phyloP scores from a whole-genome alignment of 2,113 vertebrate genomes.

The Morphnarchus princeps region DNA sequence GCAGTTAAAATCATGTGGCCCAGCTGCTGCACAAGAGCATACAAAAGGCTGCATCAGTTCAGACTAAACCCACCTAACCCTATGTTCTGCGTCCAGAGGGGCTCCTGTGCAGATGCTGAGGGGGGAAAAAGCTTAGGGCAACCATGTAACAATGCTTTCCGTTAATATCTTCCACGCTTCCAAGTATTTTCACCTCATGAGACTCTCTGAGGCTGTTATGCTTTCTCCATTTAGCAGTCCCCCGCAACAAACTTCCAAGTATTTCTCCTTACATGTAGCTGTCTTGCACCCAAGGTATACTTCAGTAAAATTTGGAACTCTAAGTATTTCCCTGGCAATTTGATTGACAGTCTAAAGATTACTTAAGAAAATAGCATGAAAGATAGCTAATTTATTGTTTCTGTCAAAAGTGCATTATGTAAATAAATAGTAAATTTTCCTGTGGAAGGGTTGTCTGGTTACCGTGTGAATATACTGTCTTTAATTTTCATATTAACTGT shows the following conservation, averaged over 20 bases:
- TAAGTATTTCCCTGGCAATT: not conserved
- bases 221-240: not conserved
- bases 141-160: not conserved
- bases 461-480: not conserved
- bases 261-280: not conserved
- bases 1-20: not conserved
- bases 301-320: not conserved
- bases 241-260: accelerated
- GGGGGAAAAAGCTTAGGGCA: not conserved
- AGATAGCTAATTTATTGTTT: not conserved
- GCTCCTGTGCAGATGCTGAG: accelerated
- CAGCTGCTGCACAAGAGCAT: accelerated
- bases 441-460: not conserved
- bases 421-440: not conserved
- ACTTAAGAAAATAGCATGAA: not conserved
- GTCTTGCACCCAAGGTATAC: not conserved
- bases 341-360: not conserved
- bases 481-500: not conserved
- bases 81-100: not conserved
- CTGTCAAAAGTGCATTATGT: not conserved
- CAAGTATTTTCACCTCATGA: not conserved
- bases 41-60: not conserved
- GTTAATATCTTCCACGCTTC: not conserved
- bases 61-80: not conserved
- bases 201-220: not conserved